Evolutionary conservation across 1,140 invertebrate species (phyloP).

Genomic region (Heliconius nattereri): DNA sequence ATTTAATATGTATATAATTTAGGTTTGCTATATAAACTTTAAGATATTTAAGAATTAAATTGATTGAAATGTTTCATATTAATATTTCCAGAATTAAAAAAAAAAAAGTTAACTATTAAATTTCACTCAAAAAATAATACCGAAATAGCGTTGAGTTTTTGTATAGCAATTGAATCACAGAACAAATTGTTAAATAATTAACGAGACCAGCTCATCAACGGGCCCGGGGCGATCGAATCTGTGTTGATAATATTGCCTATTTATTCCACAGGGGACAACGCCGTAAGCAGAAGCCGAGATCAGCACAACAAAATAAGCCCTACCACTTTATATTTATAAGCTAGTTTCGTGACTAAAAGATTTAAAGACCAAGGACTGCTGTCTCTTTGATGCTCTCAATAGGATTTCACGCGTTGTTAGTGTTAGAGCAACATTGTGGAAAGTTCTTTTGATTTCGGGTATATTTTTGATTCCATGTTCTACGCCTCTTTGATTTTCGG

Average conservation of each 20-base stretch:
- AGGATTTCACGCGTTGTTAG: conserved; percentile 76
- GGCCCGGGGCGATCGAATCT: conserved; percentile 50
- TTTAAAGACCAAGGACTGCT: conserved; percentile 52
- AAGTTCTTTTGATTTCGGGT: conserved; percentile 71
- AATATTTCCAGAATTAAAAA: too few relatives aligned
- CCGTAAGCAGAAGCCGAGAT: conserved; percentile 35
- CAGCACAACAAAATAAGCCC: conserved; percentile 37
- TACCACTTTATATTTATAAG: conserved; percentile 34
- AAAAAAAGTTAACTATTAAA: too few relatives aligned
- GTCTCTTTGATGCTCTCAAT: conserved; percentile 74
- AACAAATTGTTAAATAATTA: conserved; percentile 57
- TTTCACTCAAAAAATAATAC: neutral
- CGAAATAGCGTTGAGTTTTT: neutral
- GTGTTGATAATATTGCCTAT: conserved; percentile 56
- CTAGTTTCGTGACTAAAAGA: conserved; percentile 31
- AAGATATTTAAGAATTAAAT: too few relatives aligned
- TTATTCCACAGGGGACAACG: conserved; percentile 52
- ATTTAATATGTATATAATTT: too few relatives aligned
- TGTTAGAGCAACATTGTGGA: conserved; percentile 73
- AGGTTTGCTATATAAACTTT: too few relatives aligned
- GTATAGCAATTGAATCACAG: conserved; percentile 19
- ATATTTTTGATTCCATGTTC: conserved; percentile 75
- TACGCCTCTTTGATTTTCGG: conserved; percentile 60
- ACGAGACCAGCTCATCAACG: conserved; percentile 54
- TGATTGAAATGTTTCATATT: too few relatives aligned